phyloP scores from a whole-genome alignment of 2,797 vertebrate species.

The Eulemur coronatus region DNA sequence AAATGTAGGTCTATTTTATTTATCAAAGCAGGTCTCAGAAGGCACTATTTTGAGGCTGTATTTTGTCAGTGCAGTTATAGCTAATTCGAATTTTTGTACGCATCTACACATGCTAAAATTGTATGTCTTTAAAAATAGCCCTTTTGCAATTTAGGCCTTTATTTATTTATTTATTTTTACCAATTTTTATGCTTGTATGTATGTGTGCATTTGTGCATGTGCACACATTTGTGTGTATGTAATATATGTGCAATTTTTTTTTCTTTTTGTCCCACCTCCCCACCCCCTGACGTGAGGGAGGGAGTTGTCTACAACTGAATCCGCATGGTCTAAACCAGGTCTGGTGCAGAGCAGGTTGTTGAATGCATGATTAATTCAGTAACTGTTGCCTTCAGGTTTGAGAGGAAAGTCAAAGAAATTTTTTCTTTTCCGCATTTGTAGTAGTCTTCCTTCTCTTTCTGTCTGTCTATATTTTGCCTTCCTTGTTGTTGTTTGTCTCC shows the following conservation, averaged over 20 bases:
- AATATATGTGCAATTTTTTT: neutral
- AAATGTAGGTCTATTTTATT: neutral
- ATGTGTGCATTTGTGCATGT: accelerated
- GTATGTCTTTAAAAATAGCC: neutral
- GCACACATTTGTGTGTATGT: too few species aligned
- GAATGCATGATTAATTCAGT: neutral
- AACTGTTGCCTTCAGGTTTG: neutral
- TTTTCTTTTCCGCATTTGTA: neutral
- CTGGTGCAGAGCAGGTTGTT: neutral
- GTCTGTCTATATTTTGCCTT: neutral
- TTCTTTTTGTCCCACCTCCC: neutral
- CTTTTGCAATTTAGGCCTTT: neutral
- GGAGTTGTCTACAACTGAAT: neutral
- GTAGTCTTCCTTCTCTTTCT: neutral
- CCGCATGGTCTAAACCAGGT: neutral
- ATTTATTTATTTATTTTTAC: neutral
- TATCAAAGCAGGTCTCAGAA: neutral
- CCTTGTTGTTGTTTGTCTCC: neutral
- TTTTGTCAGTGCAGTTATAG: neutral
- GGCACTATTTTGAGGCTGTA: neutral
- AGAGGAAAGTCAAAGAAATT: neutral
- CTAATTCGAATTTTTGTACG: neutral
- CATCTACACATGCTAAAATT: neutral
- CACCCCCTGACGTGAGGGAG: neutral
- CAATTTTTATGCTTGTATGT: neutral